Evolutionary conservation across 2,797 vertebrate genomes (phyloP).

Genomic region (Buphagus erythrorhynchus): DNA sequence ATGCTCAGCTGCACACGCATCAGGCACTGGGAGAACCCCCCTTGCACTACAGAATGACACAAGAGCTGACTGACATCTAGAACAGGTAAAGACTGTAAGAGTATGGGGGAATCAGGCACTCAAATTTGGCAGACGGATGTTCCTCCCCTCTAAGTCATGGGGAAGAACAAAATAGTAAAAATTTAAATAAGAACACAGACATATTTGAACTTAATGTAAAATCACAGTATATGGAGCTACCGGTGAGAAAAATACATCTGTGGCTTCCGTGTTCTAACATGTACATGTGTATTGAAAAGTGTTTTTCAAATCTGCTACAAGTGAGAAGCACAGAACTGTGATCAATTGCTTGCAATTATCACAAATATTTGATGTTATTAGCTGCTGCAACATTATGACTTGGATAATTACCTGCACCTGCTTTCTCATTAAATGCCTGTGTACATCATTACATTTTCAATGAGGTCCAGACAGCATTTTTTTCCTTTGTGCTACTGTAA

Average conservation of each 20-base stretch:
- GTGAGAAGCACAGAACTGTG: background rate
- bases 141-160: background rate
- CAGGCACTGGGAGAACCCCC: background rate
- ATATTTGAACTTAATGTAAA: background rate
- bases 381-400: conserved; percentile 50
- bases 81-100: background rate
- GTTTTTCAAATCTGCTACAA: background rate
- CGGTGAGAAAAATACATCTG: background rate
- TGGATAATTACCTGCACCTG: conserved; percentile 57
- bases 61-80: background rate
- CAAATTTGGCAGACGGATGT: background rate
- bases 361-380: conserved; percentile 61
- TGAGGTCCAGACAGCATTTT: conserved; percentile 10
- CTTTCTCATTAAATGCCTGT: conserved; percentile 37
- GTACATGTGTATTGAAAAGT: background rate
- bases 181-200: background rate
- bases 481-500: conserved; percentile 15
- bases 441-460: conserved; percentile 41
- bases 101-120: background rate
- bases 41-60: background rate
- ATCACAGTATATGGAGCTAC: background rate
- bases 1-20: rapidly evolving
- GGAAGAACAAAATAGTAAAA: background rate
- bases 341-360: conserved; percentile 50
- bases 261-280: background rate